Conservation (phyloP, 2,113 vertebrate genomes). For the Fregetta grallaria region DNA sequence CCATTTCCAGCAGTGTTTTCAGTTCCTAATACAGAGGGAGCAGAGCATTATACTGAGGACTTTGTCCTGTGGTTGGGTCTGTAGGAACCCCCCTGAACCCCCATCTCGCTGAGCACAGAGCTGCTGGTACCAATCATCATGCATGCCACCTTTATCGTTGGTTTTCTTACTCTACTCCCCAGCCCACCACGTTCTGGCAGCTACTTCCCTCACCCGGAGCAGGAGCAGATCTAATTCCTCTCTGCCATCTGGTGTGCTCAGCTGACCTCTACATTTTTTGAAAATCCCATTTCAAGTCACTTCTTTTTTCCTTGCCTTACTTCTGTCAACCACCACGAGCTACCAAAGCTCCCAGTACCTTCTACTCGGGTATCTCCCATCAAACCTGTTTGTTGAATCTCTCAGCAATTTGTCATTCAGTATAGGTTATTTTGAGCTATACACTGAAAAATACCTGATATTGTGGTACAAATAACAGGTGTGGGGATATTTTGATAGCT, state of each 20-base stretch:
- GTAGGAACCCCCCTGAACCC: not conserved
- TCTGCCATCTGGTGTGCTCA: not conserved
- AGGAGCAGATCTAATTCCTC: not conserved
- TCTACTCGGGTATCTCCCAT: not conserved
- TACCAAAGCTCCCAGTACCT: not conserved
- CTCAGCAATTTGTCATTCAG: not conserved
- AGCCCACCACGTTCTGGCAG: not conserved
- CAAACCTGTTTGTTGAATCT: not conserved
- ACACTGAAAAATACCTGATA: not conserved
- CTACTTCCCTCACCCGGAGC: not conserved
- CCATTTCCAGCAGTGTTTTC: not conserved
- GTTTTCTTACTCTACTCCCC: not conserved
- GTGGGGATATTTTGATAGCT: not conserved
- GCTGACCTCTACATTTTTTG: not conserved
- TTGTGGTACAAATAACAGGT: not conserved
- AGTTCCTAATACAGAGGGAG: not conserved
- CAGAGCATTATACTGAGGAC: not conserved
- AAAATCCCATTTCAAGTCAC: not conserved
- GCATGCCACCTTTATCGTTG: accelerated
- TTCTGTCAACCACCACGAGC: not conserved
- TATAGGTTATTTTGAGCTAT: not conserved
- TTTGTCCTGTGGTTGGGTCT: not conserved
- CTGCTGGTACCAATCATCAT: accelerated
- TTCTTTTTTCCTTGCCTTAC: not conserved
- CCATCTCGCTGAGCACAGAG: accelerated